Percentiles rank a stretch among this genome's conserved stretches.
Evolutionary conservation across 1,140 invertebrate species (phyloP).

Genomic region (Idris sp.): DNA sequence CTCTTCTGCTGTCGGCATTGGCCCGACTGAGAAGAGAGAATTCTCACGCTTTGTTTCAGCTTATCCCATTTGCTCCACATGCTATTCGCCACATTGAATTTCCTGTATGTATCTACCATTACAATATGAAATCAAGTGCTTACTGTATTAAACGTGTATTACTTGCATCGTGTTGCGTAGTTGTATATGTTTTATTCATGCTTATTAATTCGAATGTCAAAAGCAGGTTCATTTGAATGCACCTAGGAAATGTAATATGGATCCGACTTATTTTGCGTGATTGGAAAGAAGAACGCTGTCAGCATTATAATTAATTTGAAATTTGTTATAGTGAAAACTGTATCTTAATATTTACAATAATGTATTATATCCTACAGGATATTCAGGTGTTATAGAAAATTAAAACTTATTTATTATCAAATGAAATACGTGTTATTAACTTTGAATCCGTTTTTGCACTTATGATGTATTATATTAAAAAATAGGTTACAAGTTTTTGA

Average conservation of each 20-base stretch:
- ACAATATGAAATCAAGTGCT: conserved; percentile 10
- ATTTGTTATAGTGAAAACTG: no score
- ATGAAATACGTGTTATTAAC: no score
- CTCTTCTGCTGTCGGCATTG: not conserved
- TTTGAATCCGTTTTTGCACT: no score
- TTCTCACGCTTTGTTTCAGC: conserved; percentile 16
- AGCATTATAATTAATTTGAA: not conserved
- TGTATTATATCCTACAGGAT: no score
- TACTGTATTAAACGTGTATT: conserved; percentile 10
- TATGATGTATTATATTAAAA: no score
- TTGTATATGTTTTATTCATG: conserved; percentile 1
- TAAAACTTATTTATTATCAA: no score
- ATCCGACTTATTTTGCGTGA: not conserved
- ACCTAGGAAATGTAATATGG: not conserved
- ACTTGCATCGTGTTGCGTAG: not conserved
- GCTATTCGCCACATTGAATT: conserved; percentile 11
- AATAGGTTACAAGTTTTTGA: no score
- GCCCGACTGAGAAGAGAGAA: not conserved
- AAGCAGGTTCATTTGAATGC: conserved; percentile 4
- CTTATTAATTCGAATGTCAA: conserved; percentile 9
- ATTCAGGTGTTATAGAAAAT: no score
- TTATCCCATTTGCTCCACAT: conserved; percentile 1
- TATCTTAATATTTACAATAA: no score
- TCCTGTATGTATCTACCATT: conserved; percentile 12
- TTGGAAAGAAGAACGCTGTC: not conserved